Conservation (phyloP, 2,113 vertebrate species). For the Hiodon tergisus region DNA sequence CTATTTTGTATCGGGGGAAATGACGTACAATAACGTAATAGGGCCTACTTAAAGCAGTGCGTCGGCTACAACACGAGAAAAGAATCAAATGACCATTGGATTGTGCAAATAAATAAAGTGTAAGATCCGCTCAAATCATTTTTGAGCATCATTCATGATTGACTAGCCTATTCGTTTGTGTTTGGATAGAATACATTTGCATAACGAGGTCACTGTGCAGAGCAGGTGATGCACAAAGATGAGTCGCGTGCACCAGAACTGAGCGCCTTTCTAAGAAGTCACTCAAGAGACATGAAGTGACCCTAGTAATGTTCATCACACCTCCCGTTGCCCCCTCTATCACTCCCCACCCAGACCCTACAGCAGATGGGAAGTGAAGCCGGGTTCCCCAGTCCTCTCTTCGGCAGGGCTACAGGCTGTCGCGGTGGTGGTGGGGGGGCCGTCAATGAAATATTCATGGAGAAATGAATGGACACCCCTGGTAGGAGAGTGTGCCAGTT, state of each 20-base stretch:
- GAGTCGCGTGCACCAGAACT: conserved; percentile 31
- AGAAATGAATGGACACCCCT: conserved; percentile 64
- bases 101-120: no score
- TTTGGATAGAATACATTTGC: background rate
- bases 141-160: background rate
- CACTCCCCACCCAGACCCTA: conserved; percentile 52
- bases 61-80: background rate
- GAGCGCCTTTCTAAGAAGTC: conserved; percentile 35
- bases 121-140: background rate
- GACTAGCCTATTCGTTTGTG: background rate
- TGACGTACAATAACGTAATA: no score
- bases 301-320: conserved; percentile 63
- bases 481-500: conserved; percentile 68
- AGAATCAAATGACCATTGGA: background rate
- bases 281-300: conserved; percentile 48
- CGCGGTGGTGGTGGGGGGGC: conserved; percentile 56
- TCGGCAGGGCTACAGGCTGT: conserved; percentile 70
- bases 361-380: conserved; percentile 70
- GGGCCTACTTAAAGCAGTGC: background rate
- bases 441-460: conserved; percentile 74
- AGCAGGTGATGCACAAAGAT: conserved; percentile 12
- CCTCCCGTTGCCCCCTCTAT: conserved; percentile 43
- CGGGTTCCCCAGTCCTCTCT: conserved; percentile 45
- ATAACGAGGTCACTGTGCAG: conserved; percentile 7
- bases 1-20: no score